These are phyloP conservation scores for Brachyrhaphis roseni DNA, from an alignment of 2,797 vertebrate genomes.

Conservation along the genomic window DNA sequence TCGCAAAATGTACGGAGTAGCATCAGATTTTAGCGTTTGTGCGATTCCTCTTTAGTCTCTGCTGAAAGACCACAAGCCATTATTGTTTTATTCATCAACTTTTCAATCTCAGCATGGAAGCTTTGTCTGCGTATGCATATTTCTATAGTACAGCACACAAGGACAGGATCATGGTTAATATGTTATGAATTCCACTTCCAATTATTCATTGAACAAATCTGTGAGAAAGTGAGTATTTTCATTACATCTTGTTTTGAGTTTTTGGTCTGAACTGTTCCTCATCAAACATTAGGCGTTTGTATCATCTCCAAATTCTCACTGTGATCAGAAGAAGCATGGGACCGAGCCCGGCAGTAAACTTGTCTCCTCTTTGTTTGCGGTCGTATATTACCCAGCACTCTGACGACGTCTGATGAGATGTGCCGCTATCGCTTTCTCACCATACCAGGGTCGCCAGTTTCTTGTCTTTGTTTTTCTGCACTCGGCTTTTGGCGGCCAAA, in stretches of 20 bases:
- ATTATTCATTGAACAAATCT: constrained; percentile 55
- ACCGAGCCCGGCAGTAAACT: constrained; percentile 23
- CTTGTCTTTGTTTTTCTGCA: constrained; percentile 14
- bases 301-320: constrained; percentile 45
- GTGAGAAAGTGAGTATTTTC: constrained; percentile 61
- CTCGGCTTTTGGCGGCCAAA: constrained; percentile 4
- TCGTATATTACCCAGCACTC: constrained; percentile 16
- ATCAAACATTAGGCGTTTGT: constrained; percentile 40
- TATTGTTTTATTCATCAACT: neutral
- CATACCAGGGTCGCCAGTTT: neutral
- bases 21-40: too few species aligned
- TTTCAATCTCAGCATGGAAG: neutral
- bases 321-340: constrained; percentile 37
- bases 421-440: constrained; percentile 7
- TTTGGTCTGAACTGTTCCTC: constrained; percentile 32
- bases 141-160: neutral
- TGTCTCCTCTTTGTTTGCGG: constrained; percentile 14
- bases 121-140: neutral
- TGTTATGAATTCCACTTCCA: constrained; percentile 59
- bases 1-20: too few species aligned
- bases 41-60: too few species aligned
- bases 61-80: neutral
- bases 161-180: constrained; percentile 54
- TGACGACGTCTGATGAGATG: constrained; percentile 6
- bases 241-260: constrained; percentile 19